A percentile compares a stretch with the other conserved stretches of the same genome.
phyloP scores from a whole-genome alignment of 2,888 invertebrate species.

The Anthophora plumipes region DNA sequence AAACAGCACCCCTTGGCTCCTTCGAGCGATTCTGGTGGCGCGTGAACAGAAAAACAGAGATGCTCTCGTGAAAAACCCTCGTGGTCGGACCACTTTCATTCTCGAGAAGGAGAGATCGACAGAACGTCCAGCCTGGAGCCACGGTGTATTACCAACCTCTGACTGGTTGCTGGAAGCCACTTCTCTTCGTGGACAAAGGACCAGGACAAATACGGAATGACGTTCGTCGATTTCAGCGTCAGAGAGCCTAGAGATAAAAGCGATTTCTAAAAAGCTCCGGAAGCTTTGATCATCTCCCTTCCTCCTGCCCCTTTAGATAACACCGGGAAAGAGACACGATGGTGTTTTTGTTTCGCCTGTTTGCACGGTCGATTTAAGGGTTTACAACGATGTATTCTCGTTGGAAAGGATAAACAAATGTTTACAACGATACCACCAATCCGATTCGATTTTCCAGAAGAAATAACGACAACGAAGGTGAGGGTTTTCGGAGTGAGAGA shows the following conservation, averaged over 20 bases:
- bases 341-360: constrained; percentile 45
- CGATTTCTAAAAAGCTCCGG: constrained; percentile 53
- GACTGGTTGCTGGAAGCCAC: constrained; percentile 35
- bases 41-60: constrained; percentile 72
- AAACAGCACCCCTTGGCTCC: constrained; percentile 27
- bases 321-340: constrained; percentile 22
- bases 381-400: constrained; percentile 50
- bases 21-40: constrained; percentile 52
- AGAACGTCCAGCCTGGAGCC: constrained; percentile 29
- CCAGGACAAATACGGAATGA: constrained; percentile 58
- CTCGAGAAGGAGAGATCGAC: constrained; percentile 38
- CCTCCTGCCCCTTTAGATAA: no score
- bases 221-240: constrained; percentile 39
- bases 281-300: constrained; percentile 50
- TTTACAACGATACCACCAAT: constrained; percentile 32
- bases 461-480: not conserved
- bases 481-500: not conserved
- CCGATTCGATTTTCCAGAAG: constrained; percentile 27
- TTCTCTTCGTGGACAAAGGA: constrained; percentile 58
- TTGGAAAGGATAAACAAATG: constrained; percentile 52
- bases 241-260: constrained; percentile 62
- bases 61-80: constrained; percentile 61
- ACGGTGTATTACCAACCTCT: constrained; percentile 41
- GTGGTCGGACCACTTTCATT: constrained; percentile 48
- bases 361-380: constrained; percentile 65